Conservation (phyloP, 2,888 invertebrate species). For the Dendrolimus pini region DNA sequence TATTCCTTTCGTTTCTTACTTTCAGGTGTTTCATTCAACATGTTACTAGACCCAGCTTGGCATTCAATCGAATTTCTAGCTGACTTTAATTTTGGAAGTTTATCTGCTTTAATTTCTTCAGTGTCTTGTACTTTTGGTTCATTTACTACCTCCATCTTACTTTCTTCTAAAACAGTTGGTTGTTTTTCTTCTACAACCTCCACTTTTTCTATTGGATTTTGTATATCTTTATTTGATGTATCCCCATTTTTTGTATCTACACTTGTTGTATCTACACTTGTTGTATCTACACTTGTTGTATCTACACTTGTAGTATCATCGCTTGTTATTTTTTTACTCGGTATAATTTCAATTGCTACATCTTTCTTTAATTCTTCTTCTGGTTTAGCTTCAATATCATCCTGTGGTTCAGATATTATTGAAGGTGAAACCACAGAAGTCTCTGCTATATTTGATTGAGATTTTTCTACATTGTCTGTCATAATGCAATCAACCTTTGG, state of each 20-base stretch:
- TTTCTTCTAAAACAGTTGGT: constrained; percentile 12
- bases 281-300: neutral
- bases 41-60: constrained; percentile 54
- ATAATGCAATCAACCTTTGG: constrained; percentile 20
- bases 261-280: constrained; percentile 5
- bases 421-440: neutral
- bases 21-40: constrained; percentile 75
- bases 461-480: neutral
- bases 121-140: constrained; percentile 12
- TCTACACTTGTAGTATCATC: constrained; percentile 1
- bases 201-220: constrained; percentile 12
- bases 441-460: neutral
- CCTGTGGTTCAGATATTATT: neutral
- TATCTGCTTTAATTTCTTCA: constrained; percentile 21
- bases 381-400: constrained; percentile 7
- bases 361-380: constrained; percentile 5
- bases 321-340: neutral
- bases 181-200: constrained; percentile 10
- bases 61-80: constrained; percentile 37
- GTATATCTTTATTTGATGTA: neutral
- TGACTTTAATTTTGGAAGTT: constrained; percentile 36
- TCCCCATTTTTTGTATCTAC: neutral
- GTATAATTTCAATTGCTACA: neutral
- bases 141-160: constrained; percentile 17
- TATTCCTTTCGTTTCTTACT: constrained; percentile 83